phyloP scores from a whole-genome alignment of 2,797 vertebrate species.

The Ciconia nigra region DNA sequence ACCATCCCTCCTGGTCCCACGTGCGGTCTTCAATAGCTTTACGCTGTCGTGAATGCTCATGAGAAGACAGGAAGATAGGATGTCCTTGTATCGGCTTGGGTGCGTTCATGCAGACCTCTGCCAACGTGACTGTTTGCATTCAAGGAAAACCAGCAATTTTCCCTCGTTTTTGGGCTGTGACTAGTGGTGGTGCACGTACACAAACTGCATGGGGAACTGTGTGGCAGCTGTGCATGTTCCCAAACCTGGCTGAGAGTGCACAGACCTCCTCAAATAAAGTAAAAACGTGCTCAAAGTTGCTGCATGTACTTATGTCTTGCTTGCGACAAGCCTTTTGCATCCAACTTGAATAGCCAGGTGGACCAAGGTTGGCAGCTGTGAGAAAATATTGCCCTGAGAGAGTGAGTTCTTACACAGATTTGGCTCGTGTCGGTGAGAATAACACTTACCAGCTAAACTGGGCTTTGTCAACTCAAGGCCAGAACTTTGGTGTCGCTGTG shows the following conservation, averaged over 20 bases:
- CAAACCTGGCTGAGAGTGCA: neutral
- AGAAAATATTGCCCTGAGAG: neutral
- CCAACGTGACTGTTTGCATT: neutral
- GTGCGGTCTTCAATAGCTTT: neutral
- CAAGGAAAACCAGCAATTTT: neutral
- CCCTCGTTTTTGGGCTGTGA: neutral
- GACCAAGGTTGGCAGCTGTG: neutral
- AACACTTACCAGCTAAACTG: neutral
- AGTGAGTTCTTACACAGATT: neutral
- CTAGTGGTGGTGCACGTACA: neutral
- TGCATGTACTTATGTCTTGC: neutral
- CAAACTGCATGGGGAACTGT: rapidly evolving
- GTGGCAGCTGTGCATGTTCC: neutral
- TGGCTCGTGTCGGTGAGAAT: neutral
- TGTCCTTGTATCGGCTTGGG: neutral
- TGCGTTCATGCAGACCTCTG: neutral
- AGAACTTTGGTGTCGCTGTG: neutral
- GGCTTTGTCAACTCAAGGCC: neutral
- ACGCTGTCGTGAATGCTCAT: rapidly evolving
- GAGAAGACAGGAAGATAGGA: neutral
- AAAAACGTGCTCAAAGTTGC: neutral
- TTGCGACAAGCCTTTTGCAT: neutral
- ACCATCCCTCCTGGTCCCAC: neutral
- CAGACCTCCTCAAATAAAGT: neutral
- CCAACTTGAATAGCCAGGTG: neutral